phyloP scores from a whole-genome alignment of 2,113 vertebrate genomes.

The Pteronura brasiliensis region DNA sequence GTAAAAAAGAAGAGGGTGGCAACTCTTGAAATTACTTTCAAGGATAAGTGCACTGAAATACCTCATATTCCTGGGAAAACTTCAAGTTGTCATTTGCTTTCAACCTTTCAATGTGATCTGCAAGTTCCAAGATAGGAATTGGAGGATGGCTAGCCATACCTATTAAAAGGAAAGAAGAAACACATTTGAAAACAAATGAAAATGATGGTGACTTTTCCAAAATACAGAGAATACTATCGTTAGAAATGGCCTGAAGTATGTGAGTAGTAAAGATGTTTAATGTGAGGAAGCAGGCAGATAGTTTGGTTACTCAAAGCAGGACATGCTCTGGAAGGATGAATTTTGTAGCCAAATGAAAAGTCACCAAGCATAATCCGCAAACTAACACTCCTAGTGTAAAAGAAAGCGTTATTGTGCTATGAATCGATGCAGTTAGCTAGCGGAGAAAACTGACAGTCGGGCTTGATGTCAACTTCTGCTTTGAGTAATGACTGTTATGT shows the following conservation, averaged over 20 bases:
- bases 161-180: constrained; percentile 82
- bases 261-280: constrained; percentile 87
- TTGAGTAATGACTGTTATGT: constrained; percentile 90
- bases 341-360: constrained; percentile 92
- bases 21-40: background rate
- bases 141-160: constrained; percentile 98
- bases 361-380: constrained; percentile 88
- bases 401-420: constrained; percentile 87
- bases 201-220: background rate
- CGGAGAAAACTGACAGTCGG: constrained; percentile 83
- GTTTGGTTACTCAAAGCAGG: constrained; percentile 95
- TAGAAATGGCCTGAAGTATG: constrained; percentile 86
- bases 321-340: constrained; percentile 93
- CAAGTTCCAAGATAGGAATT: constrained; percentile 96
- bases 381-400: constrained; percentile 88
- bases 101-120: constrained; percentile 96
- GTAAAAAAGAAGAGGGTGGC: background rate
- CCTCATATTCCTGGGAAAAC: constrained; percentile 99
- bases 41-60: constrained; percentile 69
- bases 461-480: constrained; percentile 87
- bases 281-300: constrained; percentile 89
- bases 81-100: constrained; percentile 99
- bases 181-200: constrained; percentile 68
- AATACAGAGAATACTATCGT: constrained; percentile 79
- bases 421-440: constrained; percentile 87